These are phyloP conservation scores for Gallinago jamesoni DNA, from an alignment of 2,113 vertebrate genomes.

Conservation along the genomic window DNA sequence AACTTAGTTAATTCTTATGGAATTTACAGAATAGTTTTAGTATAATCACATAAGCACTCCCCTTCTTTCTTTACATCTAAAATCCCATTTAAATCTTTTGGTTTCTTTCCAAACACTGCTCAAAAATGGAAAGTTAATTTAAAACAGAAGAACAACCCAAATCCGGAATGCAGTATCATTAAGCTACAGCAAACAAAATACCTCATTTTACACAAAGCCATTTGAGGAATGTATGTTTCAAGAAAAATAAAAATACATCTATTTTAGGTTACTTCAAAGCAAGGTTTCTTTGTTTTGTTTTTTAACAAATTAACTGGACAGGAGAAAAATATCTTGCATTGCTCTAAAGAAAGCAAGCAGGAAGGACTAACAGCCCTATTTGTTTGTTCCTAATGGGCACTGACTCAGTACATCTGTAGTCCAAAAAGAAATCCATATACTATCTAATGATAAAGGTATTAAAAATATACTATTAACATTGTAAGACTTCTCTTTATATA, in stretches of 20 bases:
- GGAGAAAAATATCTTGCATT: background rate
- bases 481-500: background rate
- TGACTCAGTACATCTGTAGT: background rate
- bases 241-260: background rate
- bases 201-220: background rate
- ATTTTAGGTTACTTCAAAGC: background rate
- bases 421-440: background rate
- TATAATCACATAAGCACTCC: background rate
- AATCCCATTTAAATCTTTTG: background rate
- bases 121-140: background rate
- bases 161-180: background rate
- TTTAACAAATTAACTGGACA: background rate
- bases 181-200: background rate
- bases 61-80: background rate
- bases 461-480: background rate
- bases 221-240: background rate
- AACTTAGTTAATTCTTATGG: background rate
- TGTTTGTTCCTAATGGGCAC: background rate
- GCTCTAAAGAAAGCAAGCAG: background rate
- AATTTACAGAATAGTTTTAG: background rate
- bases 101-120: background rate
- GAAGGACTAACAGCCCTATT: background rate
- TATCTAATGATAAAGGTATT: background rate
- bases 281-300: background rate
- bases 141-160: background rate